Conservation (phyloP, 1,140 invertebrate genomes). For the Lepidotrigona ventralis region DNA sequence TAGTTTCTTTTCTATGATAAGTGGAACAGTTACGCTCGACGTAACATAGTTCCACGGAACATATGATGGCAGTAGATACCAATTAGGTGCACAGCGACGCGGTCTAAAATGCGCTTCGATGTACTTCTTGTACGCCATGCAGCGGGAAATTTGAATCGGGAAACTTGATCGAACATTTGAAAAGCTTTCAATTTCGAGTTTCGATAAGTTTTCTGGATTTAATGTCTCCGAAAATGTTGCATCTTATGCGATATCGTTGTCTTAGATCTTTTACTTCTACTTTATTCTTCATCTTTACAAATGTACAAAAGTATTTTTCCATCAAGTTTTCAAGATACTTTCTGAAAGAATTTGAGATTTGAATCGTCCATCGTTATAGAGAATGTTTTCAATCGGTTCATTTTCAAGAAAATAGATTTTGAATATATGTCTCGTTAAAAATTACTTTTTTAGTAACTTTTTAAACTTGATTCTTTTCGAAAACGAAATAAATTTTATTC, state of each 20-base stretch:
- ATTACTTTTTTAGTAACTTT: no score
- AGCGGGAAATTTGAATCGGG: neutral
- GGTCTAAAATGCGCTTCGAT: neutral
- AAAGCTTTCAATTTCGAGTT: neutral
- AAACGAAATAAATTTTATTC: no score
- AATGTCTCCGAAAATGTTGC: neutral
- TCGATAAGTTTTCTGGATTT: neutral
- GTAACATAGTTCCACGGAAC: constrained; percentile 46
- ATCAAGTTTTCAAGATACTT: no score
- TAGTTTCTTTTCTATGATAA: constrained; percentile 13
- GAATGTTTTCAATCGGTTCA: no score
- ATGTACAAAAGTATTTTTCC: no score
- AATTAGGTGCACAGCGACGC: neutral
- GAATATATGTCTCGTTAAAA: no score
- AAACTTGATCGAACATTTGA: neutral
- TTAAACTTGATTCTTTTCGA: no score
- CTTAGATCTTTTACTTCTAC: neutral
- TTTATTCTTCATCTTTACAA: neutral
- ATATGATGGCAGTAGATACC: constrained; percentile 31
- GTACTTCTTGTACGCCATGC: neutral
- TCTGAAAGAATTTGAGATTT: no score
- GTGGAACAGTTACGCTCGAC: constrained; percentile 26
- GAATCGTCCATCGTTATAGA: no score
- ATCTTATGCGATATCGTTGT: no score
- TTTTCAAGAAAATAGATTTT: no score